Evolutionary conservation across 2,888 invertebrate genomes (phyloP).

Genomic region (Dioctria rufipes): DNA sequence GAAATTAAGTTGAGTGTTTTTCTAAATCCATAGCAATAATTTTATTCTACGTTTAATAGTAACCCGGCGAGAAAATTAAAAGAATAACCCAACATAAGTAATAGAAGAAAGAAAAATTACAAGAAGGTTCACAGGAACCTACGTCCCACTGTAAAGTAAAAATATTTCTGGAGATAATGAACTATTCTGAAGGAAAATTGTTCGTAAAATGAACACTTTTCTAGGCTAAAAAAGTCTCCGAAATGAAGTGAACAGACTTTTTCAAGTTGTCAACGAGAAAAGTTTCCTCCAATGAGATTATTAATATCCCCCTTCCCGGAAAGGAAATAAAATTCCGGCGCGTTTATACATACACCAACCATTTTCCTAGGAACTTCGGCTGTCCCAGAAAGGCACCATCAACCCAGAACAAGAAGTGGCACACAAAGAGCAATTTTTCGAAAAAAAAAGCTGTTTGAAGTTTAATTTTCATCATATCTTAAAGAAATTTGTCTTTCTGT

Average conservation of each 20-base stretch:
- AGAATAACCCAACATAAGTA: too few relatives aligned
- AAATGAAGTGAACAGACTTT: conserved; percentile 37
- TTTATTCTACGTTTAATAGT: too few relatives aligned
- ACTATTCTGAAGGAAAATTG: neutral
- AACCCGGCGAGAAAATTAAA: too few relatives aligned
- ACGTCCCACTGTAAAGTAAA: too few relatives aligned
- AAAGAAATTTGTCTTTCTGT: conserved; percentile 45
- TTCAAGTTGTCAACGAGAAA: conserved; percentile 37
- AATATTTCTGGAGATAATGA: neutral
- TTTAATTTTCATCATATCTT: conserved; percentile 46
- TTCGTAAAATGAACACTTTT: conserved; percentile 17
- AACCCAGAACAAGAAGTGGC: conserved; percentile 13
- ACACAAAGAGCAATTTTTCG: conserved; percentile 12
- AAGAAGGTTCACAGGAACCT: too few relatives aligned
- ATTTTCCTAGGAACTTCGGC: neutral
- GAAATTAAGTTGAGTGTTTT: too few relatives aligned
- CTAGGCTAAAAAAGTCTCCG: neutral
- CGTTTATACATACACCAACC: neutral
- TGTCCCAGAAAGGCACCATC: neutral
- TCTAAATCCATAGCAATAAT: too few relatives aligned
- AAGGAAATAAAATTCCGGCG: neutral
- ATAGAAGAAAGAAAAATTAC: too few relatives aligned
- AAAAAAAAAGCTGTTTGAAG: conserved; percentile 27
- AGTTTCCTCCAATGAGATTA: conserved; percentile 39
- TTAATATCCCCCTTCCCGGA: conserved; percentile 26